Evolutionary conservation across 2,797 vertebrate genomes (phyloP), one percentile per base, ranked within the genome.

Genomic region (Remorina albescens): DNA sequence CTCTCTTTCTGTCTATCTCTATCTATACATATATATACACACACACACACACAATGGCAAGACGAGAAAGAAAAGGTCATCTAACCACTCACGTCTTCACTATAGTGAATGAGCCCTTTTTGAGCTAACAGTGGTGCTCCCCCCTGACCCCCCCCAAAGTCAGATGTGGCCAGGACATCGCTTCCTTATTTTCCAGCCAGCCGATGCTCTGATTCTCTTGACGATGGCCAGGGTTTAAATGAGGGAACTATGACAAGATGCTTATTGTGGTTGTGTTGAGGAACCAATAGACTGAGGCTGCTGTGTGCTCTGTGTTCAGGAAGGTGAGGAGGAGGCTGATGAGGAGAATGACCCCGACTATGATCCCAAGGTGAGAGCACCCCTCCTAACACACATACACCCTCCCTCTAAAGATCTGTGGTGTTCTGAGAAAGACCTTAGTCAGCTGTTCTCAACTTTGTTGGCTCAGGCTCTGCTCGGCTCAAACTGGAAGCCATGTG

Each of bases 271-370:
- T 10, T 16, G 23, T 19, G 26, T 18, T 28, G 56, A 32, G 49
- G 41, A 60, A 36, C 0, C 19, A 7, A 23, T 15, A 30, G 53
- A 56, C 67, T 80, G 26, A 82, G 30, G 51, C 26, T 36, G 2
- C 11, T 60, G 21, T 82, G 51, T 83, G 59, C 65, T 74, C 28
- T 76, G 47, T 82, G n/a, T 78, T 68, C 76, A 99, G 97, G 98
- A 99, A 92, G 98, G 97, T 6, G 98, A 99, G 86, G 98, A 99
- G 91, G 98, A 99, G 93, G 97, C 96, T 28, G 98, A 99, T 67
- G 98, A 99, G 90, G 98, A 99, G 93, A 98, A 99, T 39, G 98
- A 99, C 94, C 97, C 98, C 26, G 97, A 98, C 83, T 98, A 96
- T 80, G 98, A 98, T 83, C 95, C 97, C 73, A 99, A 99, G 96